Evolutionary conservation across 1,140 invertebrate species (phyloP).

Genomic region (Penaeus indicus): DNA sequence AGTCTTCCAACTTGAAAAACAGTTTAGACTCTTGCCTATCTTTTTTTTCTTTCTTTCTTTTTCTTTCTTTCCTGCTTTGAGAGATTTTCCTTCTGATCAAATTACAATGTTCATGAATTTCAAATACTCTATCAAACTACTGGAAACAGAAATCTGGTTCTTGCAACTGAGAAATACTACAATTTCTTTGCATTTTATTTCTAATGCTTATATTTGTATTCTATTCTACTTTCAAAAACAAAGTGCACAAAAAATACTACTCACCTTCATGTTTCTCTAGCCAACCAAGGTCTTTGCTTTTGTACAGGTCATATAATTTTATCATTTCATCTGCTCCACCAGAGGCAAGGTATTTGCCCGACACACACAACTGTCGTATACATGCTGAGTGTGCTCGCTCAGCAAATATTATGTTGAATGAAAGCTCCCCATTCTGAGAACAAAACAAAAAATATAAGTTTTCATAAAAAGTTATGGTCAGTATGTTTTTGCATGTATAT

Average conservation of each 20-base stretch:
- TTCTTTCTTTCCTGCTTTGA: no score
- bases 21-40: no score
- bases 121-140: no score
- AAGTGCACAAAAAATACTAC: background rate
- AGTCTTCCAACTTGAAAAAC: no score
- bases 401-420: conserved; percentile 83
- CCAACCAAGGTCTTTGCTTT: conserved; percentile 82
- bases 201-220: no score
- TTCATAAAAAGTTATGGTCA: background rate
- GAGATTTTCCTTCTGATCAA: no score
- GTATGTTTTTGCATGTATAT: background rate
- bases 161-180: no score
- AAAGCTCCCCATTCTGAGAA: conserved; percentile 71
- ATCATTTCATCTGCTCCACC: conserved; percentile 92
- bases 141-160: no score
- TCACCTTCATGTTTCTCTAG: conserved; percentile 84
- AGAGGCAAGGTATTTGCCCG: conserved; percentile 84
- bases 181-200: no score
- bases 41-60: no score
- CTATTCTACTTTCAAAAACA: background rate
- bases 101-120: no score
- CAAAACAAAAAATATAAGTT: conserved; percentile 13
- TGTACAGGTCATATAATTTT: conserved; percentile 85
- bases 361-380: conserved; percentile 80
- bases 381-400: conserved; percentile 87